Conservation (phyloP, 2,888 invertebrate species). For the Mesorhabditis sp. region DNA sequence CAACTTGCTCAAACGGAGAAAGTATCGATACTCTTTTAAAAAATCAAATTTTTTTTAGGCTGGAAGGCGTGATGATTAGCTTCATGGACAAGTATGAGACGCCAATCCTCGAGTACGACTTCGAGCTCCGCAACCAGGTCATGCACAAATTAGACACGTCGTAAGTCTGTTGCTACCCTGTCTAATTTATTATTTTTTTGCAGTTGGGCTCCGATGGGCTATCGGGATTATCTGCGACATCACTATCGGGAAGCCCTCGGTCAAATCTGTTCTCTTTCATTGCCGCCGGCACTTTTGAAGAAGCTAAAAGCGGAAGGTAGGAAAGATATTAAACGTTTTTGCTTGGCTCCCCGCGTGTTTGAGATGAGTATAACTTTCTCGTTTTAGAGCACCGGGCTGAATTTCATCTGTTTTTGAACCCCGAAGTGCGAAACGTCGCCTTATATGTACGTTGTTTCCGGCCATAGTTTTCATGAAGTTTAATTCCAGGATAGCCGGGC, state of each 20-base stretch:
- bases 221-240: not conserved
- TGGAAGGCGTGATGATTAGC: not conserved
- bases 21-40: not conserved
- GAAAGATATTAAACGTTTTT: not conserved
- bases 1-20: not conserved
- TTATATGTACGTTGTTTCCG: too few relatives aligned
- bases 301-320: constrained; percentile 1
- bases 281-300: not conserved
- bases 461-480: too few relatives aligned
- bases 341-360: not conserved
- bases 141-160: not conserved
- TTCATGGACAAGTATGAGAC: constrained; percentile 4
- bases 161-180: not conserved
- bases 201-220: not conserved
- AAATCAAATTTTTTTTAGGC: not conserved
- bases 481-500: too few relatives aligned
- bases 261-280: not conserved
- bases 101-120: not conserved
- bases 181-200: not conserved
- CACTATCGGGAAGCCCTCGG: not conserved
- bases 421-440: too few relatives aligned
- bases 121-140: not conserved
- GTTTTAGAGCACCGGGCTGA: constrained; percentile 4
- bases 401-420: not conserved
- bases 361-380: not conserved